Conservation (phyloP, 53 echinoderm and acorn worm species). For the Holothuria leucospilota region DNA sequence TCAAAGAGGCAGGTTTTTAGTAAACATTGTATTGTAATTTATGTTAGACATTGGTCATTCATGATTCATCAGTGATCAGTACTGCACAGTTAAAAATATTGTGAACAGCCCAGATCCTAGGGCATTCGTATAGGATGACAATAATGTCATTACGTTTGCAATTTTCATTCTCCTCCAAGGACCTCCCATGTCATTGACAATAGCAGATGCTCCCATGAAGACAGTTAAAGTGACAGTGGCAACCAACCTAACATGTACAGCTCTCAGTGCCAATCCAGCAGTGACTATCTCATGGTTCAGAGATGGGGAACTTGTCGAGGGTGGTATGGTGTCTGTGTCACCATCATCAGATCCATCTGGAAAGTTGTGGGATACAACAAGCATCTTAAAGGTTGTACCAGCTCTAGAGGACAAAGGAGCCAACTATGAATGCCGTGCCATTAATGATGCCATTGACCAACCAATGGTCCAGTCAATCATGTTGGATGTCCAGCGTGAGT, state of each 20-base stretch:
- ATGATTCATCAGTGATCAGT: too few species aligned
- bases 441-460: slow-evolving; percentile 63
- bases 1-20: too few species aligned
- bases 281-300: slow-evolving; percentile 73
- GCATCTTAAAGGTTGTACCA: slow-evolving; percentile 68
- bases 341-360: slow-evolving; percentile 63
- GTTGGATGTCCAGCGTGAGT: slow-evolving; percentile 91
- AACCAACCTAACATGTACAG: slow-evolving; percentile 75
- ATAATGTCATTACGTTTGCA: too few species aligned
- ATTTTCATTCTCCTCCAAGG: slow-evolving; percentile 49
- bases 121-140: too few species aligned
- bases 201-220: slow-evolving; percentile 58
- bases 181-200: slow-evolving; percentile 64
- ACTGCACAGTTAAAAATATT: too few species aligned
- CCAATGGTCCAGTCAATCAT: slow-evolving; percentile 56
- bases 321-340: slow-evolving; percentile 30
- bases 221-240: slow-evolving; percentile 61
- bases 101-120: too few species aligned
- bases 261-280: slow-evolving; percentile 76
- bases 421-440: slow-evolving; percentile 71
- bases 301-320: slow-evolving; percentile 39
- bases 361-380: slow-evolving; percentile 75
- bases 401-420: slow-evolving; percentile 66
- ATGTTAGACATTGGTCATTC: too few species aligned
- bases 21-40: too few species aligned